Conservation (phyloP, 2,113 vertebrate species). For the Leptobrachium ailaonicum region DNA sequence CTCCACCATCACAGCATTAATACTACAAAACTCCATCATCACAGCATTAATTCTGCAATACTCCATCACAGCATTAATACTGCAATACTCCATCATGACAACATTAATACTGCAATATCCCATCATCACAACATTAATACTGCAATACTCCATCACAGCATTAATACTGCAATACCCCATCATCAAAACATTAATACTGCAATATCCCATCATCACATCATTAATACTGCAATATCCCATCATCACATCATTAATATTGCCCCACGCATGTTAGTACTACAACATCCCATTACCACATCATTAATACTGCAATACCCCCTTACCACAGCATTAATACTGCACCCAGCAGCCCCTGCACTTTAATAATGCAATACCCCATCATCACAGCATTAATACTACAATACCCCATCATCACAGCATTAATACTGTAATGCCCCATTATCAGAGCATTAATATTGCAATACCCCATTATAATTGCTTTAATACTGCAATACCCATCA, state of each 20-base stretch:
- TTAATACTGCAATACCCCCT: too few relatives aligned
- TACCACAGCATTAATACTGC: too few relatives aligned
- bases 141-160: background rate
- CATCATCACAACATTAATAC: too few relatives aligned
- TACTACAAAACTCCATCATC: background rate
- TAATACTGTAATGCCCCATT: background rate
- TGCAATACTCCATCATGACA: background rate
- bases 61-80: constrained; percentile 3
- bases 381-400: background rate
- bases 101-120: background rate
- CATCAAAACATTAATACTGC: constrained; percentile 7
- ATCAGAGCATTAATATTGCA: background rate
- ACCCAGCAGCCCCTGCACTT: too few relatives aligned
- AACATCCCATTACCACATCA: background rate
- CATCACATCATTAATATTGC: constrained; percentile 12
- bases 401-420: background rate
- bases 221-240: background rate
- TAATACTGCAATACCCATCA: background rate
- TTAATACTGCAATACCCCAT: background rate
- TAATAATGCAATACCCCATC: background rate
- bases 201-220: background rate
- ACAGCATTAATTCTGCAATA: background rate
- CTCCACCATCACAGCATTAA: background rate
- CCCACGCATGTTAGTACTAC: background rate
- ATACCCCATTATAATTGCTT: too few relatives aligned